Percentiles rank a stretch among this genome's conserved stretches.
Conservation (phyloP, 2,113 vertebrate species). For the Tupaia chinensis region DNA sequence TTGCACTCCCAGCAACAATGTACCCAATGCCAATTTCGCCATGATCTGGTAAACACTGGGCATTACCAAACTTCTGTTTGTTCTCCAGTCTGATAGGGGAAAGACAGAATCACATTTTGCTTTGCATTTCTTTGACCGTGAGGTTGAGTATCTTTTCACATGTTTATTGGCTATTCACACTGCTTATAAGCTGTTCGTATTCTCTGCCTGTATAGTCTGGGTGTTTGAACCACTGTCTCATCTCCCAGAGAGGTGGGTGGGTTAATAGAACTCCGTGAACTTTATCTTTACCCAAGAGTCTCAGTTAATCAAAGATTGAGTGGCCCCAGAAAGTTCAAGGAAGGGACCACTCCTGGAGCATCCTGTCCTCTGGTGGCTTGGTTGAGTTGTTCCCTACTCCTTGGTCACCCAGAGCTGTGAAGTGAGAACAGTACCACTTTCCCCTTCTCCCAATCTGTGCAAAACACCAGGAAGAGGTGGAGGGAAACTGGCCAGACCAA, state of each 20-base stretch:
- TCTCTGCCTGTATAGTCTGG: not conserved
- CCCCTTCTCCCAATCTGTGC: not conserved
- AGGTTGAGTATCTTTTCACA: not conserved
- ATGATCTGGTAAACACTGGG: not conserved
- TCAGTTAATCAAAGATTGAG: not conserved
- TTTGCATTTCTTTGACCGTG: not conserved
- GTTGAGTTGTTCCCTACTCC: not conserved
- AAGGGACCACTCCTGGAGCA: not conserved
- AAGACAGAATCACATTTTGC: not conserved
- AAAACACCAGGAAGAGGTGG: not conserved
- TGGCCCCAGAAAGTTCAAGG: not conserved
- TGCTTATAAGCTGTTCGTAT: not conserved
- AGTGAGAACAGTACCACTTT: not conserved
- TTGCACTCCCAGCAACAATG: constrained; percentile 32
- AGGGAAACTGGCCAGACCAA: not conserved
- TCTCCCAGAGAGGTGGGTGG: not conserved
- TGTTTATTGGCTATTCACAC: not conserved
- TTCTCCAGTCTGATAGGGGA: not conserved
- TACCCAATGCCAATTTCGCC: constrained; percentile 19
- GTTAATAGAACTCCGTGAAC: not conserved
- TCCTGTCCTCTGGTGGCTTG: not conserved
- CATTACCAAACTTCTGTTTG: constrained; percentile 6
- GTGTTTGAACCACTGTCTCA: not conserved
- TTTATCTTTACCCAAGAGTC: not conserved
- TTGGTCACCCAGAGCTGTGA: not conserved